Base-by-base conservation (phyloP, 2,113 vertebrate genomes). In the Herpailurus yagouaroundi region DNA sequence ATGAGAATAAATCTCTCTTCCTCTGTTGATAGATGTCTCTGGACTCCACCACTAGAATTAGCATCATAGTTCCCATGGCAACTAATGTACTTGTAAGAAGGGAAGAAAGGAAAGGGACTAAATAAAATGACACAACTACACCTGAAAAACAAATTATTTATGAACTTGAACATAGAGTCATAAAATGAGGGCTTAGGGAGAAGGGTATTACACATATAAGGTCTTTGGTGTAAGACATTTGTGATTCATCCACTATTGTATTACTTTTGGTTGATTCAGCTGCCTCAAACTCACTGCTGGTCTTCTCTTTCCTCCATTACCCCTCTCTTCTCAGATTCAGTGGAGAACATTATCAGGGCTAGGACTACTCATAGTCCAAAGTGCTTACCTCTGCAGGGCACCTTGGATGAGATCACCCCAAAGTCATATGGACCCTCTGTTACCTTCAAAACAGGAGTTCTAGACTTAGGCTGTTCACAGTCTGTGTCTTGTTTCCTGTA, bases 21-120 rank as follows among this genome's bases (percentile, higher is more conserved):
- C 31, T 93, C 33, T 96, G 33, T 91, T 89, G 90, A 69, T 90
- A 41, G 31, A 83, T 92, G 52, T 94, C 69, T 97, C 41, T 91
- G 86, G 91, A 90, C 83, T 92, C 71, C 21, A 76, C 45, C 90
- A 87, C 33, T 92, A 88, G 97, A 97, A 96, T 96, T 89, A 95
- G 94, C 89, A 89, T 92, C 97, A 92, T 84, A n/a, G 96, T 97
- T 97, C 33, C 94, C 86, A 97, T 93, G 76, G 64, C 74, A 97
- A 97, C 97, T 96, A 90, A 96, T 83, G 48, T 94, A 97, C 80
- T 84, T 97, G 77, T 71, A 79, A 79, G n/a, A 57, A 11, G 48
- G 45, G 36, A 66, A 41, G 74, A 94, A 95, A 97, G 71, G 48
- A 93, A 95, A 93, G 29, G 52, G 55, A 63, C 83, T 97, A 68